Evolutionary conservation across 2,888 invertebrate genomes (phyloP).

Genomic region (Brenthis hecate): DNA sequence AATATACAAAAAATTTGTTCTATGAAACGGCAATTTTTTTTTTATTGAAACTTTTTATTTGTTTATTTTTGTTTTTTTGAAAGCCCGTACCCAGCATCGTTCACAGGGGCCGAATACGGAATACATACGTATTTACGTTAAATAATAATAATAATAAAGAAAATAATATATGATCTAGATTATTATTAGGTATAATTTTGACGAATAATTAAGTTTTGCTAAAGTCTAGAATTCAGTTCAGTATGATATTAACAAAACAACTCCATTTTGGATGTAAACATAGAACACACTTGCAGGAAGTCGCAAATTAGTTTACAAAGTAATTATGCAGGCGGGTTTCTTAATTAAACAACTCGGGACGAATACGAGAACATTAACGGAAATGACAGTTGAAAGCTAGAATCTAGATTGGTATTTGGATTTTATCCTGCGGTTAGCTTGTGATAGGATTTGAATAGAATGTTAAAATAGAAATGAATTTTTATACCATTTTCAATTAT

Average conservation of each 20-base stretch:
- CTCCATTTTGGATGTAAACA: constrained; percentile 5
- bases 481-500: constrained; percentile 7
- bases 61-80: no score
- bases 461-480: constrained; percentile 33
- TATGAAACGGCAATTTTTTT: no score
- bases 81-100: not conserved
- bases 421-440: constrained; percentile 29
- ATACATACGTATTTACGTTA: no score
- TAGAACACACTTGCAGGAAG: constrained; percentile 17
- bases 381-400: constrained; percentile 29
- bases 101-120: not conserved
- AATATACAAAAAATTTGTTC: no score
- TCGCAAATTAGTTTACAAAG: constrained; percentile 22
- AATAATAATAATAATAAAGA: not conserved
- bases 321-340: constrained; percentile 20
- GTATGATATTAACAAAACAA: constrained; percentile 11
- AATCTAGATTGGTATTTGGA: constrained; percentile 19
- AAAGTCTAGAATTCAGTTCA: not conserved
- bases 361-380: constrained; percentile 20
- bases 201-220: not conserved
- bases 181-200: not conserved
- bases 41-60: no score
- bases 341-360: constrained; percentile 17
- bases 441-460: constrained; percentile 39
- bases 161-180: not conserved